phyloP scores from a whole-genome alignment of 1,140 invertebrate species.

The Cephus cinctus region DNA sequence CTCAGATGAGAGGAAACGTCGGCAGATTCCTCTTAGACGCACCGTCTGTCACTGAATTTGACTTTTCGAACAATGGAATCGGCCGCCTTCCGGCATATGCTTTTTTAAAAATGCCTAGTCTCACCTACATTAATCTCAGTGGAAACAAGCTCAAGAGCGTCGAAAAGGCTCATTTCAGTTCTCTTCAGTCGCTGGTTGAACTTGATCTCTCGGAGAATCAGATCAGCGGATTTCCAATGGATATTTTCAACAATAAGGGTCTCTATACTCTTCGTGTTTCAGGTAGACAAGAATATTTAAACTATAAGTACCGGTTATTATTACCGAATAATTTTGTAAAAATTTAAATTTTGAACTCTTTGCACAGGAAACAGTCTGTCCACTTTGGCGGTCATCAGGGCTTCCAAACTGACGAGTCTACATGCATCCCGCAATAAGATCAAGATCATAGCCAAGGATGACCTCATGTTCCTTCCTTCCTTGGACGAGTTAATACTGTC shows the following conservation, averaged over 20 bases:
- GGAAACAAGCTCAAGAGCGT: slow-evolving; percentile 64
- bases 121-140: slow-evolving; percentile 65
- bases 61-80: slow-evolving; percentile 66
- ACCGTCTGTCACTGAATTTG: slow-evolving; percentile 64
- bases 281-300: too few species aligned
- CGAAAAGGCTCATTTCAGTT: slow-evolving; percentile 61
- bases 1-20: slow-evolving; percentile 29
- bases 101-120: slow-evolving; percentile 61
- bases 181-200: slow-evolving; percentile 62
- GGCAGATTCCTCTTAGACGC: slow-evolving; percentile 61
- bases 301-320: slow-evolving; percentile 13
- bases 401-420: slow-evolving; percentile 60
- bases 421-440: slow-evolving; percentile 67
- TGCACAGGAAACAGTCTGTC: slow-evolving; percentile 32
- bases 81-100: slow-evolving; percentile 59
- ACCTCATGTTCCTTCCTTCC: slow-evolving; percentile 62
- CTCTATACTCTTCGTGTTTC: slow-evolving; percentile 59
- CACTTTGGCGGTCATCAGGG: slow-evolving; percentile 53
- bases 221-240: slow-evolving; percentile 58
- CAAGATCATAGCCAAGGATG: slow-evolving; percentile 61
- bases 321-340: background rate
- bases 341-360: slow-evolving; percentile 14
- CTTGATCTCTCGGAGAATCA: slow-evolving; percentile 67
- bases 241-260: slow-evolving; percentile 61
- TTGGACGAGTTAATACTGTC: slow-evolving; percentile 64